These are phyloP conservation scores for Trematomus loennbergii DNA, from an alignment of 2,113 vertebrate genomes.

Conservation along the genomic window DNA sequence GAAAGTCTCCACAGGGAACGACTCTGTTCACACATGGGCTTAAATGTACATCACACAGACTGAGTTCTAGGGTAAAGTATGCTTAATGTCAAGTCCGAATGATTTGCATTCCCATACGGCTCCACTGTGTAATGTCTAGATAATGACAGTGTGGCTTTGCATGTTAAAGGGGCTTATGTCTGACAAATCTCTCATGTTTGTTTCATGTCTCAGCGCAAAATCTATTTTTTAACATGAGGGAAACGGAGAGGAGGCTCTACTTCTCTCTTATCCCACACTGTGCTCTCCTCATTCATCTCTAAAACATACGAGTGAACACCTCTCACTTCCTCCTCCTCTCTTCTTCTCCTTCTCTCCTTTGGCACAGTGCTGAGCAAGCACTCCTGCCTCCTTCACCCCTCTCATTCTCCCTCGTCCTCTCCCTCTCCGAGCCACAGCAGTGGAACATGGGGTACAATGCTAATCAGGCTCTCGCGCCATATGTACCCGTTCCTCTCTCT, in stretches of 20 bases:
- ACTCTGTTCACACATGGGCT: too few relatives aligned
- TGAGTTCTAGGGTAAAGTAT: too few relatives aligned
- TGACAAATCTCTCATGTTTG: background rate
- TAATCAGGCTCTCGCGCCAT: slow-evolving; percentile 71
- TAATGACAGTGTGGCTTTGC: too few relatives aligned
- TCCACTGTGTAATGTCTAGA: too few relatives aligned
- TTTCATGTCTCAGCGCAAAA: background rate
- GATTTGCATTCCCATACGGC: too few relatives aligned
- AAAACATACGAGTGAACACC: slow-evolving; percentile 45
- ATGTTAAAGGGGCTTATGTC: too few relatives aligned
- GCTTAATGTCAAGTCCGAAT: too few relatives aligned
- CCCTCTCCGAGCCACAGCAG: slow-evolving; percentile 71
- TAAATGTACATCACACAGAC: too few relatives aligned
- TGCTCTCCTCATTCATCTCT: slow-evolving; percentile 37
- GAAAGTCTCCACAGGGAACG: too few relatives aligned
- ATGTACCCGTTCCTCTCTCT: background rate
- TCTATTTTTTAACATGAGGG: too few relatives aligned
- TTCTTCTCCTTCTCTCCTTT: slow-evolving; percentile 36
- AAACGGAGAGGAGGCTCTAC: background rate
- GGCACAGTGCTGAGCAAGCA: slow-evolving; percentile 67
- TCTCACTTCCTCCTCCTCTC: slow-evolving; percentile 38
- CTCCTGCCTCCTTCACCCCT: slow-evolving; percentile 32
- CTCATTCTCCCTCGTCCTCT: slow-evolving; percentile 2
- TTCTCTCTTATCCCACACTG: slow-evolving; percentile 18
- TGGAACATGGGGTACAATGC: slow-evolving; percentile 82